phyloP scores from a whole-genome alignment of 2,888 invertebrate species.

The Brachyptera putata region DNA sequence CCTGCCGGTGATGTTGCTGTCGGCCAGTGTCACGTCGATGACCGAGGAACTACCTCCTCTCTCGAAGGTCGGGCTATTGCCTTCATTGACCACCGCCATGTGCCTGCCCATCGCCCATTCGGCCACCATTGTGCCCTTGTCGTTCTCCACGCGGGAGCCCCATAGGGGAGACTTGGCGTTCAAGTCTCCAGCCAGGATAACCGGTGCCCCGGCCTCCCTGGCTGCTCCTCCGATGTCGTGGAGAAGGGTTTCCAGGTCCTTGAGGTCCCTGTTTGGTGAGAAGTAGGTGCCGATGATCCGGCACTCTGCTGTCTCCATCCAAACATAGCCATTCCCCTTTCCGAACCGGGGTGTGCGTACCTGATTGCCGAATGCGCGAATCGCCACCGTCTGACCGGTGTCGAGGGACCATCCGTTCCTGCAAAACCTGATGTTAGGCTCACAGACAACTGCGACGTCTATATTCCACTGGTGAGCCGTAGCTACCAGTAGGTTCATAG shows the following conservation, averaged over 20 bases:
- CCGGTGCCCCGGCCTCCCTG: not conserved
- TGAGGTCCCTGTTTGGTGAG: not conserved
- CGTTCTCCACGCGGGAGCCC: not conserved
- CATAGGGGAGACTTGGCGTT: not conserved
- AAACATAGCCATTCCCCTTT: not conserved
- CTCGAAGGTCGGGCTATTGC: not conserved
- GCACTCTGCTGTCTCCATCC: not conserved
- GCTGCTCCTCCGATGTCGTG: not conserved
- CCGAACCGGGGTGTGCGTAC: not conserved
- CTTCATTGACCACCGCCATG: not conserved
- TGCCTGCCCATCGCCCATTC: not conserved
- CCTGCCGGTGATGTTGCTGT: not conserved
- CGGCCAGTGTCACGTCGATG: not conserved
- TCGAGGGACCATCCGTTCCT: not conserved
- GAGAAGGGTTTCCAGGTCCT: not conserved
- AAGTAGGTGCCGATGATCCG: not conserved
- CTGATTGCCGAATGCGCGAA: not conserved
- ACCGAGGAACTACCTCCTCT: not conserved
- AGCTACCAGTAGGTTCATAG: not conserved
- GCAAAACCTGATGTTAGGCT: too few species aligned
- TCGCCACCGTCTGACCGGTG: not conserved
- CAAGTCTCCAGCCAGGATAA: not conserved
- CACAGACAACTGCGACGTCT: too few species aligned
- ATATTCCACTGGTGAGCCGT: not conserved
- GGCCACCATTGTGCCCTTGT: not conserved